A percentile compares a stretch with the other conserved stretches of the same genome.
These are phyloP conservation scores for Ophonus ardosiacus DNA, from an alignment of 2,888 invertebrate species.

Conservation along the genomic window DNA sequence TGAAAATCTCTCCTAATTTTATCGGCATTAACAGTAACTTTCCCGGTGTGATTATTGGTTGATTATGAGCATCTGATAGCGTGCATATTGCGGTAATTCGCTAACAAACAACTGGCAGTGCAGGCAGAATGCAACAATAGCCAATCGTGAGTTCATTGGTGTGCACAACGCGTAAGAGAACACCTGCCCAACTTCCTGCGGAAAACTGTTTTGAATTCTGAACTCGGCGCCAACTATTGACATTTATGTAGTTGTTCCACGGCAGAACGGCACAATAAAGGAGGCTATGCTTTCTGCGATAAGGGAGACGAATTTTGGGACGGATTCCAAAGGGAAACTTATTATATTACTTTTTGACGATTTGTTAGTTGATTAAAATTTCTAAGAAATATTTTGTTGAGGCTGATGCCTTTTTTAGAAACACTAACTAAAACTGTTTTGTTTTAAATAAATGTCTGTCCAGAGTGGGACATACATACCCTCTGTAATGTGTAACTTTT, in stretches of 20 bases:
- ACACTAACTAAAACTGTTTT: too few relatives aligned
- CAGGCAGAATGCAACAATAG: constrained; percentile 12
- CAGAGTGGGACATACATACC: too few relatives aligned
- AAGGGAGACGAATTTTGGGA: not conserved
- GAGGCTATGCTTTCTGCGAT: constrained; percentile 33
- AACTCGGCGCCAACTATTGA: constrained; percentile 57
- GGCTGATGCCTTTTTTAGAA: too few relatives aligned
- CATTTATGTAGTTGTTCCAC: constrained; percentile 62
- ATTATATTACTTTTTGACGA: too few relatives aligned
- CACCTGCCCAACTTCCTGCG: constrained; percentile 41
- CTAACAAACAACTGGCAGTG: not conserved
- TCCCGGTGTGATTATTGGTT: not conserved
- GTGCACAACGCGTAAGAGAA: constrained; percentile 15
- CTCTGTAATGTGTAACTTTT: too few relatives aligned
- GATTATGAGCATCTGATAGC: not conserved
- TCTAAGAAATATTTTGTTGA: too few relatives aligned
- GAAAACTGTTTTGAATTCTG: constrained; percentile 58
- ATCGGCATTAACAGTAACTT: too few relatives aligned
- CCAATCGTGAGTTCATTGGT: constrained; percentile 16
- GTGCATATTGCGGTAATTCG: not conserved
- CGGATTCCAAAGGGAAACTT: not conserved
- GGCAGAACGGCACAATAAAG: constrained; percentile 54
- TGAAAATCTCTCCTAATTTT: too few relatives aligned
- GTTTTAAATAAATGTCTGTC: too few relatives aligned
- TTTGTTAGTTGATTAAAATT: too few relatives aligned